Evolutionary conservation across 2,797 vertebrate species (phyloP), one percentile per base, ranked within the genome.

Genomic region (Sebastes hubbsi): DNA sequence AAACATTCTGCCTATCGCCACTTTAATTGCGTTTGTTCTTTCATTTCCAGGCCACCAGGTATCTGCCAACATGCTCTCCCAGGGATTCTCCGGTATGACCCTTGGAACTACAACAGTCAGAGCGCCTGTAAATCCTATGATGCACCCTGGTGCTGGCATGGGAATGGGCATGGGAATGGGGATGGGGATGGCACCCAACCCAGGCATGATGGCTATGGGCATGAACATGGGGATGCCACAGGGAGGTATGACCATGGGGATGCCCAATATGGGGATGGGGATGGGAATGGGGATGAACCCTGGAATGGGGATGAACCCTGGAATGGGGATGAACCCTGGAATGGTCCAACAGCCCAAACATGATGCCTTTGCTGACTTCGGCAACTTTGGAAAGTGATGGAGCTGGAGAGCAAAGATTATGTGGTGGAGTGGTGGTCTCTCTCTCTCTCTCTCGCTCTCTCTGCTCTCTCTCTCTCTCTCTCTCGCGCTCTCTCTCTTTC

Each of bases 361-460:
- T 83, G 98, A 99, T 94, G 98, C 98, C 96, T 99, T 99, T 88
- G 98, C 98, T 94, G 98, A 99, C 94, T 99, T 99, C 78, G 97
- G 96, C 94, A 99, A 98, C 96, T 99, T 99, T 94, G 97, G 97
- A 94, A 99, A 99, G 95, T 99, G 96, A 97, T 88, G 89, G 89
- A 92, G 90, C 88, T 9, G 87, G 90, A 84, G 75, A 87, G 91
- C 88, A 78, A 78, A 87, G 55, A 69, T 78, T 4, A 63, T 95
- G 80, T 91, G 93, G 94, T 95, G 92, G 92, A 93, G 92, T 82
- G 91, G 93, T 94, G 65, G 65, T 80, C 25, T 78, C 68, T 84
- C 69, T 46, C 42, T 46, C 6, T 18, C 42, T 7, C 42, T 18
- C 38, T 16, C 38, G 16, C 38, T 24, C 24, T 24, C 24, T 24